Evolutionary conservation across 2,113 vertebrate species (phyloP), one percentile per base, ranked within the genome.

Genomic region (Cyanoramphus novaezelandiae): DNA sequence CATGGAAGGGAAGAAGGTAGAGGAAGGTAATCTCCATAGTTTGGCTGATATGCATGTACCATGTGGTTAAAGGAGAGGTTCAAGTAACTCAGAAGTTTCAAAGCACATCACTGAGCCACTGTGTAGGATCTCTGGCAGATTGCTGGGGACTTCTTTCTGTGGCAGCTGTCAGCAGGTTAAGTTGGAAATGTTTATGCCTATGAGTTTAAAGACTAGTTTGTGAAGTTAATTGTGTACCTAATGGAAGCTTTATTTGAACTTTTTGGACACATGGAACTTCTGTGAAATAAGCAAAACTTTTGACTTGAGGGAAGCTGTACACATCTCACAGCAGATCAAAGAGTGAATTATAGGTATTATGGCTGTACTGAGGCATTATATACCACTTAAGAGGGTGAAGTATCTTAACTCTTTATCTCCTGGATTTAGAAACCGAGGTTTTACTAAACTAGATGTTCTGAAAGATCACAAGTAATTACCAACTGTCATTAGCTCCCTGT

Each of bases 241-340:
- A 83, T 29, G 77, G 65, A 92, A 47, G 44, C 12, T 16, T 82
- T 94, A 52, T 63, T 70, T 83, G 75, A 94, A 79, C 20, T 87
- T 92, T 69, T 67, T 82, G 49, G 70, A 41, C 15, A 57, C 33
- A 19, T 3, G 17, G 49, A 90, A 52, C 28, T 85, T 90, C 29
- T 62, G 46, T 69, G 68, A 65, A 91, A n/a, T 72, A 93, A 82
- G 67, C 79, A 88, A 86, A 74, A 8, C 8, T 92, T 92, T 81
- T 95, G 65, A 79, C 81, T 87, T 62, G 55, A 95, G 77, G 77
- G 90, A 94, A 93, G 52, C 13, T 68, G 68, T 62, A 74, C 19
- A 17, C 37, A n/a, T 81, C 72, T 95, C 7, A 2, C 29, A 46
- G 50, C 17, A 94, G 87, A 89, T 87, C 64, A 75, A 86, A 94